Percentiles rank a stretch among this genome's conserved stretches.
Conservation (phyloP, 2,797 vertebrate genomes). For the Gymnopithys bicolor region DNA sequence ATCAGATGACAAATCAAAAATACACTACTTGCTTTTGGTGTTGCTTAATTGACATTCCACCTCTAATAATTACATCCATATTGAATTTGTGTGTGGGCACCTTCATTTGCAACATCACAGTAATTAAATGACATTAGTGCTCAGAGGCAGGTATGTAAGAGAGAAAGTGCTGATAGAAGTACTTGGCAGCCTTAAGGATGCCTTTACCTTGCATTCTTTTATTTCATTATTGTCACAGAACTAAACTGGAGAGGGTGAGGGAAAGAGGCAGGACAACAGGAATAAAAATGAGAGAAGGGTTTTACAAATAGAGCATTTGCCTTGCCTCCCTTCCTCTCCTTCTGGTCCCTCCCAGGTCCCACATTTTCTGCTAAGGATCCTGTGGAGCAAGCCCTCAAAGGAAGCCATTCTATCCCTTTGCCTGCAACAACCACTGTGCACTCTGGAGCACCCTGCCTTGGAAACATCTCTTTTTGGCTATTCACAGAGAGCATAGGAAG, state of each 20-base stretch:
- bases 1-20: slow-evolving; percentile 33
- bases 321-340: neutral
- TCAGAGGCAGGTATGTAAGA: neutral
- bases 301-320: neutral
- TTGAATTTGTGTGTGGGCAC: slow-evolving; percentile 18
- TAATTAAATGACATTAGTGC: slow-evolving; percentile 17
- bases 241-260: neutral
- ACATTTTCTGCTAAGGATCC: neutral
- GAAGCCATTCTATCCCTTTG: neutral
- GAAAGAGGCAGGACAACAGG: neutral
- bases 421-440: neutral
- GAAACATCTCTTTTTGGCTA: neutral
- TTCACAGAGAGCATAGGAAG: neutral
- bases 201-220: neutral
- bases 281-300: neutral
- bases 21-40: neutral
- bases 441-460: neutral
- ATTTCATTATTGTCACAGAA: neutral
- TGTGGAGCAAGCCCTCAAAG: neutral
- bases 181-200: slow-evolving; percentile 18
- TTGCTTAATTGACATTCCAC: slow-evolving; percentile 1
- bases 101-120: slow-evolving; percentile 11
- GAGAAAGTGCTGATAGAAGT: neutral
- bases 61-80: slow-evolving; percentile 25
- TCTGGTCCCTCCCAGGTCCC: neutral